These are phyloP conservation scores for Dascillus cervinus DNA, from an alignment of 2,888 invertebrate genomes.

Conservation along the genomic window DNA sequence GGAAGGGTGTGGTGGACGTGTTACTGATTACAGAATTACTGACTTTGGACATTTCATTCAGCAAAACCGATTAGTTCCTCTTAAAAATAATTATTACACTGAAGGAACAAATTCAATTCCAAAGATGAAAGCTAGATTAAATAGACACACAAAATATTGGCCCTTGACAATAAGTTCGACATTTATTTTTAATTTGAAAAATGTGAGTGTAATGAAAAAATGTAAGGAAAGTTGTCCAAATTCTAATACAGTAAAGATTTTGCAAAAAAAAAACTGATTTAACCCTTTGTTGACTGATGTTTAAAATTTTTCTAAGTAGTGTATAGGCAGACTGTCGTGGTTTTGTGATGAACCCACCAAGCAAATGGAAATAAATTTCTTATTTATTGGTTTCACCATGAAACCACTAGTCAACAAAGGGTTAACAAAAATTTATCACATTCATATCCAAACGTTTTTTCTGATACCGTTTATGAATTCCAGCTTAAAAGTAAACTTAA, in stretches of 20 bases:
- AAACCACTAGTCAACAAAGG: too few relatives aligned
- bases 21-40: conserved; percentile 80
- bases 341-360: too few relatives aligned
- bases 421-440: too few relatives aligned
- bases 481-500: too few relatives aligned
- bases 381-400: too few relatives aligned
- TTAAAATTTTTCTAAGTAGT: too few relatives aligned
- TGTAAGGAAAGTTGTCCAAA: background rate
- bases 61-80: conserved; percentile 70
- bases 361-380: too few relatives aligned
- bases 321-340: too few relatives aligned
- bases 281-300: conserved; percentile 1
- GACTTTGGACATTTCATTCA: conserved; percentile 88
- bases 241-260: background rate
- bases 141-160: conserved; percentile 77
- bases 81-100: conserved; percentile 43
- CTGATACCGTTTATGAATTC: too few relatives aligned
- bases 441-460: too few relatives aligned
- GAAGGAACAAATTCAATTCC: conserved; percentile 49
- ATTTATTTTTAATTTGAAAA: conserved; percentile 75
- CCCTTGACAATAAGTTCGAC: conserved; percentile 85
- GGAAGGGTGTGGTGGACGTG: conserved; percentile 89
- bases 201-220: conserved; percentile 49
- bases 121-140: conserved; percentile 61
- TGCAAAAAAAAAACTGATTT: background rate